A percentile compares a stretch with the other conserved stretches of the same genome.
Evolutionary conservation across 1,140 invertebrate genomes (phyloP).

Genomic region (Batillaria attramentaria): DNA sequence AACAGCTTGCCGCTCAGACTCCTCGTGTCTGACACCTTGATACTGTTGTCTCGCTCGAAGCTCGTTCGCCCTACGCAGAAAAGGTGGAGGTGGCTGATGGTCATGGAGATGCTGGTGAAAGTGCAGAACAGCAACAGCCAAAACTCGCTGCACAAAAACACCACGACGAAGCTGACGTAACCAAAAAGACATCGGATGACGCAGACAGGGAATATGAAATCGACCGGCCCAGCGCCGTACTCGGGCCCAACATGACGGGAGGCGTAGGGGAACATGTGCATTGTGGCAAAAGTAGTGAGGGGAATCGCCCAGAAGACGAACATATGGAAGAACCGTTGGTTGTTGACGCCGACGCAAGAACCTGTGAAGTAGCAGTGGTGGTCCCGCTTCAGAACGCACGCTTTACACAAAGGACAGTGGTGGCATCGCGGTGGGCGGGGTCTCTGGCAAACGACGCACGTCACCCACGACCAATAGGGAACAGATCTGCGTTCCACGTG

Average conservation of each 20-base stretch:
- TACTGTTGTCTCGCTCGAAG: conserved; percentile 40
- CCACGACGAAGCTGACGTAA: conserved; percentile 10
- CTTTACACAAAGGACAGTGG: conserved; percentile 57
- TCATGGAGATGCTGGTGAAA: neutral
- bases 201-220: conserved; percentile 32
- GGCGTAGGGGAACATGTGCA: conserved; percentile 38
- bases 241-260: conserved; percentile 33
- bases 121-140: conserved; percentile 35
- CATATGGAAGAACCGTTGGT: conserved; percentile 89
- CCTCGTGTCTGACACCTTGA: conserved; percentile 36
- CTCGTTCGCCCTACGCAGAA: conserved; percentile 35
- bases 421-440: conserved; percentile 55
- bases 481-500: conserved; percentile 31
- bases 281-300: conserved; percentile 22
- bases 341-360: conserved; percentile 90
- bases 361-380: conserved; percentile 95
- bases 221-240: conserved; percentile 15
- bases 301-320: conserved; percentile 77
- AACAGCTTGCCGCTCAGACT: conserved; percentile 30
- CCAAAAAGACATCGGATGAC: conserved; percentile 40
- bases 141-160: conserved; percentile 24
- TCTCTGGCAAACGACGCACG: conserved; percentile 44
- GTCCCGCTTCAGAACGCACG: conserved; percentile 77
- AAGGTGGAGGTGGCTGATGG: neutral
- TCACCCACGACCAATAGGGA: conserved; percentile 51